Evolutionary conservation across 2,113 vertebrate genomes (phyloP), one percentile per base, ranked within the genome.

Genomic region (Odocoileus hemionus): DNA sequence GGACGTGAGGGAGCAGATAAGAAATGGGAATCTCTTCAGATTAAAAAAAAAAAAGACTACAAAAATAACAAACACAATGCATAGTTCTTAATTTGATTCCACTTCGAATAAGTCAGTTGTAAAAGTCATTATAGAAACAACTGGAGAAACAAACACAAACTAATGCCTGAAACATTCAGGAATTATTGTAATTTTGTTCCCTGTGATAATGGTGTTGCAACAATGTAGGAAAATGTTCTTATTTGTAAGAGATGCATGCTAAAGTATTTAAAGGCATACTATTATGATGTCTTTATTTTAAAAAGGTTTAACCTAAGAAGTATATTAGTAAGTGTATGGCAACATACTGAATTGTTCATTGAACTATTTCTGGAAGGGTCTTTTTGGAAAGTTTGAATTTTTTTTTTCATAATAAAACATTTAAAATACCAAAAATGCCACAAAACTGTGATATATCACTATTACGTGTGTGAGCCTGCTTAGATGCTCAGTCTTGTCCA

Each of bases 231-330:
- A 19, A 92, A 94, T 50, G 43, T 47, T 39, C 28, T 95, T 79
- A 89, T 80, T 91, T 91, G 17, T 61, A 80, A 94, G 26, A 82
- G 17, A 93, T 43, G 1, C 11, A 64, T 86, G 57, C 64, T 94
- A 64, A 95, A 91, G n/a, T 80, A 95, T 94, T 78, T 86, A 95
- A 74, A 94, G 33, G 74, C 17, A 60, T 11, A 80, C 43, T 93
- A 80, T 57, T 33, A 79, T 30, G 47, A 90, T 14, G 10, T 43
- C 55, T 89, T 86, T 95, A 91, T 94, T 93, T 95, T 89, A 26
- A 92, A 92, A 94, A 92, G 30, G 13, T 82, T 96, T 91, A 95
- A 91, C 58, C 83, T 39, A 94, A 52, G 61, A 89, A 93, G 47
- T 70, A 28, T 87, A 86, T 45, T 80, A 88, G 83, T 83, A 96